phyloP scores from a whole-genome alignment of 1,140 invertebrate genomes.

The Medauroidea extradentata region DNA sequence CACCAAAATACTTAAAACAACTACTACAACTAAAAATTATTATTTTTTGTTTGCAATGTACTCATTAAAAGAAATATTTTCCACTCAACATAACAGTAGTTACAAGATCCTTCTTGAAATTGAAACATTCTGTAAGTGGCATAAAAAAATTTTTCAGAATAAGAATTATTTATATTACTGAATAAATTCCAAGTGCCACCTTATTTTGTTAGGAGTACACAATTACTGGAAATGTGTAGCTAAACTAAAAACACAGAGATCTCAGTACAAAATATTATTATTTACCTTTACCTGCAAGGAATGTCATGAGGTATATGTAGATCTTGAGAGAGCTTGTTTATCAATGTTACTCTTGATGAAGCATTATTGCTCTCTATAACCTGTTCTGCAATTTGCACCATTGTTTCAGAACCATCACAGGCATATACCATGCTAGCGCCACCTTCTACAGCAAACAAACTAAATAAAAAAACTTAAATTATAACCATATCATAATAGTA shows the following conservation, averaged over 20 bases:
- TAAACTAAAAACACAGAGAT: neutral
- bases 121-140: too few relatives aligned
- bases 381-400: constrained; percentile 54
- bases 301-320: constrained; percentile 51
- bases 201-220: too few relatives aligned
- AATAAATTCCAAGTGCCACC: too few relatives aligned
- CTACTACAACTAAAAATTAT: too few relatives aligned
- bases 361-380: constrained; percentile 50
- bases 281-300: constrained; percentile 41
- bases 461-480: constrained; percentile 40
- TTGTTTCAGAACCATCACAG: constrained; percentile 60
- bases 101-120: too few relatives aligned
- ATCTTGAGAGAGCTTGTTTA: constrained; percentile 51
- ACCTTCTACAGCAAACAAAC: constrained; percentile 56
- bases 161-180: too few relatives aligned
- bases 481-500: too few relatives aligned
- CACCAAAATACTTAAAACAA: too few relatives aligned
- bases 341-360: constrained; percentile 39
- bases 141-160: too few relatives aligned
- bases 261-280: neutral
- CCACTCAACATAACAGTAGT: too few relatives aligned
- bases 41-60: too few relatives aligned
- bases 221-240: neutral
- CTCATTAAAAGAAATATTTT: too few relatives aligned
- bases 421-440: constrained; percentile 54